These are phyloP conservation scores for Python bivittatus DNA, from an alignment of 2,113 vertebrate species.

Conservation along the genomic window DNA sequence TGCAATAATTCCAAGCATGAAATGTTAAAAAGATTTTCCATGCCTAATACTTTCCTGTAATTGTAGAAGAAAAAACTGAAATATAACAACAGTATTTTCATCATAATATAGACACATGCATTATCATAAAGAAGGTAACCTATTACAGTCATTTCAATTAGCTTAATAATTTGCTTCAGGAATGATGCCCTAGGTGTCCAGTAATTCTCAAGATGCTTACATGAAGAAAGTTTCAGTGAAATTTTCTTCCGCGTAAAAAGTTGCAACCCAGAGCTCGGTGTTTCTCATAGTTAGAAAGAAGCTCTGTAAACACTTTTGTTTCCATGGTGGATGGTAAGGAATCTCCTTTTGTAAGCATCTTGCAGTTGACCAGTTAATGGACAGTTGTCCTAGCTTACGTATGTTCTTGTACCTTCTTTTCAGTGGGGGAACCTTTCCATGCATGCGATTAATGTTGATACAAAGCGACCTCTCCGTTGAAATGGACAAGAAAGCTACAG, in stretches of 20 bases:
- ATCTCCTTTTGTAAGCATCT: background rate
- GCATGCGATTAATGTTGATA: background rate
- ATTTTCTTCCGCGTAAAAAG: background rate
- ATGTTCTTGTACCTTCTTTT: background rate
- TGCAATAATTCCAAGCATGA: slow-evolving; percentile 66
- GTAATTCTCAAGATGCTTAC: background rate
- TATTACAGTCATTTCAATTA: background rate
- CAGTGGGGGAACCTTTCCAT: background rate
- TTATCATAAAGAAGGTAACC: background rate
- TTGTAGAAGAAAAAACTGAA: slow-evolving; percentile 36
- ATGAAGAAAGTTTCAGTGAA: background rate
- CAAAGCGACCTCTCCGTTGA: background rate
- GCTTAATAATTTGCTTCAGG: slow-evolving; percentile 30
- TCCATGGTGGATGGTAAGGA: background rate
- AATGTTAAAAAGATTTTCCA: slow-evolving; percentile 52
- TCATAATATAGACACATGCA: slow-evolving; percentile 47
- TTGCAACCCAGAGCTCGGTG: background rate
- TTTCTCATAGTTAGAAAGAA: background rate
- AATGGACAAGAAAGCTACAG: background rate
- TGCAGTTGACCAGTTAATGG: background rate
- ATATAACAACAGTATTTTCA: slow-evolving; percentile 41
- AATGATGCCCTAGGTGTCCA: slow-evolving; percentile 28
- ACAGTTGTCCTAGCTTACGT: background rate
- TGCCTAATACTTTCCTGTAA: slow-evolving; percentile 45
- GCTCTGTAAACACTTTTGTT: background rate